These are phyloP conservation scores for Spilarctia lutea DNA, from an alignment of 2,888 invertebrate genomes.

Conservation along the genomic window DNA sequence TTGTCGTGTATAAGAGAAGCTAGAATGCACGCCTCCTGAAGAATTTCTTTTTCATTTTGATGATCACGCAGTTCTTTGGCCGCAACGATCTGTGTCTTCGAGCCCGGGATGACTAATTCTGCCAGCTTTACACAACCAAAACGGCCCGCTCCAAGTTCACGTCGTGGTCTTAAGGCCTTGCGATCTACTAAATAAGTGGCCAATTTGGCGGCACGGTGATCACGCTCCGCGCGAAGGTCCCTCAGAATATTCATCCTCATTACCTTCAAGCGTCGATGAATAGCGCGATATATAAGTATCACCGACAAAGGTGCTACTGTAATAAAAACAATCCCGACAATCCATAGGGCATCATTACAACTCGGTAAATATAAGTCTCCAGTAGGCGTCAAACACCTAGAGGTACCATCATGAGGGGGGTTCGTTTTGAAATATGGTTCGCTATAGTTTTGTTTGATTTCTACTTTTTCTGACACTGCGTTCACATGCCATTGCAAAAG, in stretches of 20 bases:
- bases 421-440: slow-evolving; percentile 5
- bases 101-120: no score
- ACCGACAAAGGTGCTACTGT: slow-evolving; percentile 58
- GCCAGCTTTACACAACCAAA: no score
- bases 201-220: no score
- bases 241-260: slow-evolving; percentile 42
- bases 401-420: slow-evolving; percentile 41
- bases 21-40: no score
- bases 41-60: no score
- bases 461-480: slow-evolving; percentile 10
- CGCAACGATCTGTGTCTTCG: no score
- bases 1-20: no score
- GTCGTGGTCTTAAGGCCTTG: no score
- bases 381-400: slow-evolving; percentile 25
- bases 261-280: slow-evolving; percentile 47
- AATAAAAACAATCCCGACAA: slow-evolving; percentile 61
- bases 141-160: no score
- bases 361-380: slow-evolving; percentile 83
- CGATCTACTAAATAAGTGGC: no score
- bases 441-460: slow-evolving; percentile 3
- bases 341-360: slow-evolving; percentile 85
- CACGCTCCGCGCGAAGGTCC: no score
- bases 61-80: no score
- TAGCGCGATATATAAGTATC: slow-evolving; percentile 29
- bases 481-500: slow-evolving; percentile 35